These are phyloP conservation scores for Thaumatotibia leucotreta DNA, from an alignment of 1,140 invertebrate species.

Conservation along the genomic window DNA sequence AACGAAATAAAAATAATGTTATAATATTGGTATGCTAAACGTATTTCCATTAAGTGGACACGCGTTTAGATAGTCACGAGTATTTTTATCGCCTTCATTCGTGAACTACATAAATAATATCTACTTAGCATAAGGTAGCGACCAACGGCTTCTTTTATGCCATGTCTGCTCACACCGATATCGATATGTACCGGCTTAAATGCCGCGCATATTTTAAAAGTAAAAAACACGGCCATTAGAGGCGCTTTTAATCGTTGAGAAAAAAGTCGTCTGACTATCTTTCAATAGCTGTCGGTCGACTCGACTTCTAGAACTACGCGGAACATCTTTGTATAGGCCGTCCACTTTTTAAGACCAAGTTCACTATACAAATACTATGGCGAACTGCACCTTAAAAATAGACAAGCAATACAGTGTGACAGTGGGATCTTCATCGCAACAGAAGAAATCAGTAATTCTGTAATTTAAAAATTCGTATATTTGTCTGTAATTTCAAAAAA, in stretches of 20 bases:
- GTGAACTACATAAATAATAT: slow-evolving; percentile 7
- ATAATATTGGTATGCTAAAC: background rate
- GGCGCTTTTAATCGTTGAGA: slow-evolving; percentile 25
- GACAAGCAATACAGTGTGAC: too few species aligned
- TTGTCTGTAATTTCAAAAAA: too few species aligned
- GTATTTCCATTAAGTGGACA: background rate
- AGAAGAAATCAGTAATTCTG: too few species aligned
- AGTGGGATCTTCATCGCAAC: too few species aligned
- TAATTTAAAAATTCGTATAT: too few species aligned
- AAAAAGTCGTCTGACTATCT: slow-evolving; percentile 32
- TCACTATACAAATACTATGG: too few species aligned
- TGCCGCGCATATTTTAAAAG: slow-evolving; percentile 36
- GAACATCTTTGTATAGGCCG: too few species aligned
- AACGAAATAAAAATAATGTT: background rate
- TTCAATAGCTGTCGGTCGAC: too few species aligned
- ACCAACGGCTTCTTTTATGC: slow-evolving; percentile 24
- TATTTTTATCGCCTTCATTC: background rate
- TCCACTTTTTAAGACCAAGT: too few species aligned
- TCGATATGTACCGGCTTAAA: slow-evolving; percentile 25
- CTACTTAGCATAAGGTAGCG: slow-evolving; percentile 14
- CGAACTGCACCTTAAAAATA: too few species aligned
- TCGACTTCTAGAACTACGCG: too few species aligned
- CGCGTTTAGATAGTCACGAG: background rate
- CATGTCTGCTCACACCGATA: slow-evolving; percentile 21
- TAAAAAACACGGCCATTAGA: slow-evolving; percentile 35